Evolutionary conservation across 2,797 vertebrate genomes (phyloP).

Genomic region (Sebastes itinus): DNA sequence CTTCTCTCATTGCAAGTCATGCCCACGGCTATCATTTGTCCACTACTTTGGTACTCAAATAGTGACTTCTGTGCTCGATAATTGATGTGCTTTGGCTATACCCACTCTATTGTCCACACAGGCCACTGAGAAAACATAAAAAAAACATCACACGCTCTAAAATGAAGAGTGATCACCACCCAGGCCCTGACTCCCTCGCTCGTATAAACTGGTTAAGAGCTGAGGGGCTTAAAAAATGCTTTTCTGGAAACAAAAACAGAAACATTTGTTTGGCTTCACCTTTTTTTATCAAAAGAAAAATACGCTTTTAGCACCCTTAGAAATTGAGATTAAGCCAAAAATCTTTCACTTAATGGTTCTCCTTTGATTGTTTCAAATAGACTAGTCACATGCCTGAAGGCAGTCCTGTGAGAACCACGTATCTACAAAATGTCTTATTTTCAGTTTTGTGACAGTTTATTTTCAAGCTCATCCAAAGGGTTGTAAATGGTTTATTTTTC

Average conservation of each 20-base stretch:
- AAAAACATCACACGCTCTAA: conserved; percentile 38
- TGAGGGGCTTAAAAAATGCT: not conserved
- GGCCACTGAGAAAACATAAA: conserved; percentile 42
- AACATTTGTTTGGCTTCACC: not conserved
- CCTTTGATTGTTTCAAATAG: not conserved
- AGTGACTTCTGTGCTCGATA: conserved; percentile 56
- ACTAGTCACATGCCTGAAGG: not conserved
- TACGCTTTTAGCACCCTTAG: not conserved
- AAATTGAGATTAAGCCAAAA: not conserved
- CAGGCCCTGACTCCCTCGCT: not conserved
- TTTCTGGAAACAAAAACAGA: conserved; percentile 13
- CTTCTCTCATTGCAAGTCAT: conserved; percentile 45
- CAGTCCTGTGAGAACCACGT: not conserved
- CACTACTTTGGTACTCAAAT: conserved; percentile 58
- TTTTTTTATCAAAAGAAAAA: not conserved
- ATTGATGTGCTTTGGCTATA: conserved; percentile 59
- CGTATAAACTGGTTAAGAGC: conserved; percentile 31
- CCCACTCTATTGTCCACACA: conserved; percentile 35
- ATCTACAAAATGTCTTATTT: not conserved
- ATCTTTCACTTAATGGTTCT: not conserved
- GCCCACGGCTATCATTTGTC: conserved; percentile 53
- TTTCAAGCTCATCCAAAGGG: not conserved
- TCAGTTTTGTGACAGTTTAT: not conserved
- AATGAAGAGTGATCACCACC: conserved; percentile 53
- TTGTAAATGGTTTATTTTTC: not conserved